Evolutionary conservation across 2,113 vertebrate species (phyloP).

Genomic region (Eulemur rufifrons): DNA sequence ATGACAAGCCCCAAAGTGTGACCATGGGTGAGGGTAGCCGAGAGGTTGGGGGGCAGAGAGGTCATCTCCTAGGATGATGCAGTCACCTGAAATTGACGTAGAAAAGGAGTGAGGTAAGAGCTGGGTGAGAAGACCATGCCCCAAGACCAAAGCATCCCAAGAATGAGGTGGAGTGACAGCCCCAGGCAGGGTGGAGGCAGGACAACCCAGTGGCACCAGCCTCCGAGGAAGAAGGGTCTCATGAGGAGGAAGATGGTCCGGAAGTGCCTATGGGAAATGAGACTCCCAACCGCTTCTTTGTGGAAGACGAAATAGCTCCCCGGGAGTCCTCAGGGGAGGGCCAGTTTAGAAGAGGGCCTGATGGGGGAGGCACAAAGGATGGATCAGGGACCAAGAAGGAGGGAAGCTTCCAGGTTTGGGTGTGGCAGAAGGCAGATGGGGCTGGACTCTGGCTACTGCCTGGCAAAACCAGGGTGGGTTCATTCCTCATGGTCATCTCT

Average conservation of each 20-base stretch:
- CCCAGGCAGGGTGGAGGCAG: background rate
- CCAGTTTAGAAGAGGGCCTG: background rate
- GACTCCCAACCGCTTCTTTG: background rate
- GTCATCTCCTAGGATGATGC: background rate
- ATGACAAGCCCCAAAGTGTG: background rate
- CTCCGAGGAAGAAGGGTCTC: background rate
- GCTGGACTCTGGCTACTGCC: background rate
- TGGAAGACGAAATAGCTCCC: background rate
- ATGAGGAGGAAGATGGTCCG: background rate
- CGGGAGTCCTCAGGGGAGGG: background rate
- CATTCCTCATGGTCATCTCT: background rate
- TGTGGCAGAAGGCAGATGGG: background rate
- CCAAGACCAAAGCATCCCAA: background rate
- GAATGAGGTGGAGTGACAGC: conserved; percentile 33
- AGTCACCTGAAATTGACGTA: background rate
- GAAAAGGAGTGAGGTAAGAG: background rate
- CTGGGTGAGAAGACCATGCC: background rate
- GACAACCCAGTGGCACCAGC: no score
- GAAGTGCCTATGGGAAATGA: background rate
- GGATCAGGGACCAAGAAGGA: background rate
- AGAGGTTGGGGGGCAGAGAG: background rate
- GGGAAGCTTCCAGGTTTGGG: background rate
- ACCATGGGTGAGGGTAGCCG: background rate
- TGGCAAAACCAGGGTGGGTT: background rate
- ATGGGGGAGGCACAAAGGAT: background rate